Evolutionary conservation across 2,797 vertebrate species (phyloP), one percentile per base, ranked within the genome.

Genomic region (Lophotriccus pileatus): DNA sequence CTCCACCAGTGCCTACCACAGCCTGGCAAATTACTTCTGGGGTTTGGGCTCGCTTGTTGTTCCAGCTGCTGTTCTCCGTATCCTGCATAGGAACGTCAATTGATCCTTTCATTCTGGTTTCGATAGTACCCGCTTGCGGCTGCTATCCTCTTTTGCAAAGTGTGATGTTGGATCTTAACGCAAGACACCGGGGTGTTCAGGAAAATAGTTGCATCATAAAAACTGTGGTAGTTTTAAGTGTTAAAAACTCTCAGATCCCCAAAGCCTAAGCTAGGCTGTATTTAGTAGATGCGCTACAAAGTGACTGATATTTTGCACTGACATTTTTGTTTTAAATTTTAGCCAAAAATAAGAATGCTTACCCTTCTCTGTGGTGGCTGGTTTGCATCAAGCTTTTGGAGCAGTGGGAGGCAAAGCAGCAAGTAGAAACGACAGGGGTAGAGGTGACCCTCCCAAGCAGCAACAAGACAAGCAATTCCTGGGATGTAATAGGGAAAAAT

Each of bases 131-230:
- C 8, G 59, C 50, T 23, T 4, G 68, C 3, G 6, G 76, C 44
- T 28, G 22, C 64, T 30, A 0, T 46, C 10, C 41, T 16, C 32
- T 10, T 37, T 19, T 6, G 21, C 46, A 8, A 3, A 27, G 28
- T 0, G 17, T 2, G 21, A 2, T 10, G 22, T 21, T 14, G 1
- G 27, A 12, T 22, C 30, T 53, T 28, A 20, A 30, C 2, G 12
- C 44, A 5, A 8, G 55, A 32, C 6, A 19, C 17, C 3, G 0
- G 2, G 2, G 24, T 0, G 18, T 10, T 23, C n/a, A 1, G 36
- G 72, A 36, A 22, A 47, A 21, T 1, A 25, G 32, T 1, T 16
- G 41, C 8, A 9, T 50, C 10, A 10, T 7, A 30, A 67, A 39
- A 80, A 32, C 11, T 4, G 27, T 0, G 23, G 14, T n/a, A 5